phyloP scores from a whole-genome alignment of 2,113 vertebrate genomes.

The Monopterus albus region DNA sequence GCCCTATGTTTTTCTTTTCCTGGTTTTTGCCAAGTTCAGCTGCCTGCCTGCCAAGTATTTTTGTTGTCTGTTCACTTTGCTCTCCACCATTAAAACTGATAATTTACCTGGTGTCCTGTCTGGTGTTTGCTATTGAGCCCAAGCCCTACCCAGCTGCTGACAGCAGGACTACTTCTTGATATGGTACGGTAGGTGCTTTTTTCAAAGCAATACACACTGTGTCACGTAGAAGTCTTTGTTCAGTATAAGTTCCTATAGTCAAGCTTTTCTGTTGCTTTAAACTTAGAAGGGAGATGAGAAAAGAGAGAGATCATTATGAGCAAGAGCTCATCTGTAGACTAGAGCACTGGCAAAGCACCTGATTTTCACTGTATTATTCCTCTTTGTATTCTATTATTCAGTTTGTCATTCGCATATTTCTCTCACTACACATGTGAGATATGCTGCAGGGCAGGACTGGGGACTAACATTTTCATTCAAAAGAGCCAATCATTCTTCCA shows the following conservation, averaged over 20 bases:
- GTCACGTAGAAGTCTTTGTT: constrained; percentile 36
- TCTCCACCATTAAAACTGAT: too few relatives aligned
- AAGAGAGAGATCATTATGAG: constrained; percentile 30
- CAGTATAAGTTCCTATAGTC: constrained; percentile 40
- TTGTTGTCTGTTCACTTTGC: too few relatives aligned
- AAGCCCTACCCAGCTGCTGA: too few relatives aligned
- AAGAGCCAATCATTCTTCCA: constrained; percentile 46
- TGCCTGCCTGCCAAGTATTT: too few relatives aligned
- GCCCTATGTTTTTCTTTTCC: too few relatives aligned
- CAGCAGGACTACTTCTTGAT: too few relatives aligned
- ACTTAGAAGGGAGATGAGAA: constrained; percentile 28
- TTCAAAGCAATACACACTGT: background rate
- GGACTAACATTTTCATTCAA: constrained; percentile 59
- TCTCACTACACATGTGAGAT: constrained; percentile 30
- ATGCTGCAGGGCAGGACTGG: constrained; percentile 38
- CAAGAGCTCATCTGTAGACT: constrained; percentile 67
- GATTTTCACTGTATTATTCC: constrained; percentile 56
- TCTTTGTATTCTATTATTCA: constrained; percentile 67
- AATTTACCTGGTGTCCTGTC: too few relatives aligned
- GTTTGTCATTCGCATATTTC: constrained; percentile 58
- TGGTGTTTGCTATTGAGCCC: too few relatives aligned
- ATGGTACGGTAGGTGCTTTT: too few relatives aligned
- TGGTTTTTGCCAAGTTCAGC: too few relatives aligned
- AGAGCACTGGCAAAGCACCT: constrained; percentile 78
- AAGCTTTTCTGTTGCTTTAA: constrained; percentile 41